Evolutionary conservation across 2,113 vertebrate species (phyloP), one percentile per base, ranked within the genome.

Genomic region (Microtus montanus): DNA sequence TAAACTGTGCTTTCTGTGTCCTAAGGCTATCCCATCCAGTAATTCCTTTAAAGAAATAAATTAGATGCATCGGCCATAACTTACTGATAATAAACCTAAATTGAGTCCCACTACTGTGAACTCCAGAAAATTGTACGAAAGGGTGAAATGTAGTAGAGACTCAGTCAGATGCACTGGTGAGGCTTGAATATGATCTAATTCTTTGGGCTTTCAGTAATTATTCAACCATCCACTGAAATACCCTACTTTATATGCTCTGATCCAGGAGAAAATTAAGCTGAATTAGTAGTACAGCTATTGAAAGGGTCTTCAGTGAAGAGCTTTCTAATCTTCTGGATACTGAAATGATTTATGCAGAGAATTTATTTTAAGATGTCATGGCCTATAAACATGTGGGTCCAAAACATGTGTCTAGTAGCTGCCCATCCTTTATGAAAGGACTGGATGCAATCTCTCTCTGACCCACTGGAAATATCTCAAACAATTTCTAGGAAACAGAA

Each of bases 21-120:
- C 47, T 71, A 89, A 83, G 33, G 13, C 3, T 35, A 71, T 80
- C 12, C 54, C 49, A 54, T n/a, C 47, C 58, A 96, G 68, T 90
- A 85, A 84, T 90, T 88, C 52, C 90, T 94, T 94, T 84, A 68
- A 85, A 92, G 93, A 92, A 94, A 87, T 52, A 95, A 95, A 94
- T 93, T 96, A 90, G 77, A 93, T 87, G 14, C 89, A 74, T 92
- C 38, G 74, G 49, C 82, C 30, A 83, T 92, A 95, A 87, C 63
- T 95, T 95, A 47, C 78, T 97, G 82, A 38, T 92, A 83, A 95
- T 90, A 77, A 95, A 74, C 54, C 41, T 91, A 95, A 95, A 92
- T 86, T 92, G 47, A 95, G 9, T 92, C 70, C 33, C 28, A 70
- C 82, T 74, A 95, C 33, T 84, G 89, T 74, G 83, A 92, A 91